Conservation (phyloP, 1,140 invertebrate species). For the Bombus soroeensis region DNA sequence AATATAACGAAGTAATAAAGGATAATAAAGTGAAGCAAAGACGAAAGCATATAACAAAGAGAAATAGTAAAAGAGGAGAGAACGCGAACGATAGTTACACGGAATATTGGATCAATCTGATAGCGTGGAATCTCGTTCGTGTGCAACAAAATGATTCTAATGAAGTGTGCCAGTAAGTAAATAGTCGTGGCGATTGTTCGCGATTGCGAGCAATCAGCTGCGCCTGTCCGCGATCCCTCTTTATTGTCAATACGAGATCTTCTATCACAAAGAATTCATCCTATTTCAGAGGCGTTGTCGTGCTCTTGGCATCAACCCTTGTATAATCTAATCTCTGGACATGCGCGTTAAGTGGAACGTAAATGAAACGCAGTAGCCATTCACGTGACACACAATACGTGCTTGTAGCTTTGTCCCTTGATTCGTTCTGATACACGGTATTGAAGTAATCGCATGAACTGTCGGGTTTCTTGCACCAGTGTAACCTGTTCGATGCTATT, state of each 20-base stretch:
- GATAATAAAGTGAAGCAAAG: not conserved
- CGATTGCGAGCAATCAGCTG: slow-evolving; percentile 50
- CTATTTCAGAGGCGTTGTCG: not conserved
- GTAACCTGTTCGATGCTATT: not conserved
- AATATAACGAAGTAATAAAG: not conserved
- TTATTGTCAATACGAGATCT: slow-evolving; percentile 46
- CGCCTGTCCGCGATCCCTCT: slow-evolving; percentile 18
- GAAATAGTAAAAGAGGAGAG: not conserved
- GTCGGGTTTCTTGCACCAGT: not conserved
- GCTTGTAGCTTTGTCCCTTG: slow-evolving; percentile 1
- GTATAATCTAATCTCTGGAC: slow-evolving; percentile 46
- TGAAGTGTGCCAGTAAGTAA: slow-evolving; percentile 43
- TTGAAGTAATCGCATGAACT: not conserved
- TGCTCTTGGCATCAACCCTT: slow-evolving; percentile 18
- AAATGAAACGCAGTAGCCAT: slow-evolving; percentile 45
- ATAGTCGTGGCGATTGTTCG: slow-evolving; percentile 45
- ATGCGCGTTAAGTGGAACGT: slow-evolving; percentile 41
- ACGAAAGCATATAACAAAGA: not conserved
- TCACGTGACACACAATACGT: slow-evolving; percentile 18
- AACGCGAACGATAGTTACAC: slow-evolving; percentile 1
- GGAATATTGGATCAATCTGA: slow-evolving; percentile 29
- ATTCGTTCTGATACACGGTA: not conserved
- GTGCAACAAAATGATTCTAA: slow-evolving; percentile 37
- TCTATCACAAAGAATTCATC: slow-evolving; percentile 13
- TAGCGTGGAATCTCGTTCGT: not conserved